phyloP scores from a whole-genome alignment of 2,797 vertebrate species.

The Sebastes cheni region DNA sequence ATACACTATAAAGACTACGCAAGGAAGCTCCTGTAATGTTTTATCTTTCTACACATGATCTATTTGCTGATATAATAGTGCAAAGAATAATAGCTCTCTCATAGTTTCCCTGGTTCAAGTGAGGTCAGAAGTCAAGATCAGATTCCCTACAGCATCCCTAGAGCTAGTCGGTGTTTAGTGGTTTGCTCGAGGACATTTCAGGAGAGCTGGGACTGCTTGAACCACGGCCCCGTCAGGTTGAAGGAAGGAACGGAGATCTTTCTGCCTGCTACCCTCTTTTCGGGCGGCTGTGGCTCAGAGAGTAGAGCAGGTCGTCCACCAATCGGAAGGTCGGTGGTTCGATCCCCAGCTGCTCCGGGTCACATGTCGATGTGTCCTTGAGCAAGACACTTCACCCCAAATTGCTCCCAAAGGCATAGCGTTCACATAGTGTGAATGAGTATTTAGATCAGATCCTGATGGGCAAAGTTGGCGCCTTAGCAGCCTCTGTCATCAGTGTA shows the following conservation, averaged over 20 bases:
- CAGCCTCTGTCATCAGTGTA: too few species aligned
- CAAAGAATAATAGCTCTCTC: background rate
- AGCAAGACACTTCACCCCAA: too few species aligned
- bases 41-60: background rate
- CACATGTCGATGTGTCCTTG: too few species aligned
- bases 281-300: too few species aligned
- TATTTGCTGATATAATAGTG: background rate
- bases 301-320: too few species aligned
- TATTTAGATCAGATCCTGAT: too few species aligned
- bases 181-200: slow-evolving; percentile 26
- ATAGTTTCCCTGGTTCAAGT: background rate
- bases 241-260: slow-evolving; percentile 18
- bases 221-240: slow-evolving; percentile 3
- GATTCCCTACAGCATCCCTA: slow-evolving; percentile 4
- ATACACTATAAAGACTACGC: background rate
- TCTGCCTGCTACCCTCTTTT: background rate
- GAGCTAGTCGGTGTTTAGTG: background rate
- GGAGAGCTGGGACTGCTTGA: background rate
- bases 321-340: too few species aligned
- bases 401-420: too few species aligned
- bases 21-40: background rate
- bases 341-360: too few species aligned
- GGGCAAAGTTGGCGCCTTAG: too few species aligned
- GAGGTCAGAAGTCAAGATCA: slow-evolving; percentile 3
- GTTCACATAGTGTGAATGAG: too few species aligned